Conservation (phyloP, 1,140 invertebrate genomes). For the Leguminivora glycinivorella region DNA sequence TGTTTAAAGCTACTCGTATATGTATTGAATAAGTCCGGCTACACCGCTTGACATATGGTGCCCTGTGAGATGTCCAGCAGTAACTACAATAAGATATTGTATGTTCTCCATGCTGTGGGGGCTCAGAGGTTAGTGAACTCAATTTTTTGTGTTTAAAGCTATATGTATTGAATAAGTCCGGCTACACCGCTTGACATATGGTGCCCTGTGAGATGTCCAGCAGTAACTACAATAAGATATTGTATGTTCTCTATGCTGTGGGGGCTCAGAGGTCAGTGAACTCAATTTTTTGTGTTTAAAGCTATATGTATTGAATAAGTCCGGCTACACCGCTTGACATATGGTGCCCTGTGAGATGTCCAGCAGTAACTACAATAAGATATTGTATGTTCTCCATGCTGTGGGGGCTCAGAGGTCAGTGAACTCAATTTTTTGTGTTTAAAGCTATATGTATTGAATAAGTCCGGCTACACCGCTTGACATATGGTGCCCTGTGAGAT, state of each 20-base stretch:
- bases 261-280: slow-evolving; percentile 83
- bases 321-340: slow-evolving; percentile 88
- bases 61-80: slow-evolving; percentile 75
- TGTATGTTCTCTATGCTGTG: slow-evolving; percentile 92
- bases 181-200: slow-evolving; percentile 88
- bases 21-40: slow-evolving; percentile 83
- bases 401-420: slow-evolving; percentile 87
- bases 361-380: slow-evolving; percentile 82
- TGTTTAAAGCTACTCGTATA: too few relatives aligned
- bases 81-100: slow-evolving; percentile 87
- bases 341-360: slow-evolving; percentile 80
- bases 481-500: slow-evolving; percentile 84
- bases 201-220: slow-evolving; percentile 79
- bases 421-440: slow-evolving; percentile 25
- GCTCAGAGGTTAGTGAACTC: slow-evolving; percentile 79
- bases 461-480: slow-evolving; percentile 84
- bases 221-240: slow-evolving; percentile 83
- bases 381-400: slow-evolving; percentile 90
- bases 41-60: slow-evolving; percentile 89
- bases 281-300: too few relatives aligned
- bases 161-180: slow-evolving; percentile 82
- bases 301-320: slow-evolving; percentile 80
- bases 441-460: slow-evolving; percentile 83
- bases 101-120: slow-evolving; percentile 91
- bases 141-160: too few relatives aligned